Percentiles rank a stretch among this genome's conserved stretches.
Conservation (phyloP, 2,888 invertebrate genomes). For the Oligia strigilis region DNA sequence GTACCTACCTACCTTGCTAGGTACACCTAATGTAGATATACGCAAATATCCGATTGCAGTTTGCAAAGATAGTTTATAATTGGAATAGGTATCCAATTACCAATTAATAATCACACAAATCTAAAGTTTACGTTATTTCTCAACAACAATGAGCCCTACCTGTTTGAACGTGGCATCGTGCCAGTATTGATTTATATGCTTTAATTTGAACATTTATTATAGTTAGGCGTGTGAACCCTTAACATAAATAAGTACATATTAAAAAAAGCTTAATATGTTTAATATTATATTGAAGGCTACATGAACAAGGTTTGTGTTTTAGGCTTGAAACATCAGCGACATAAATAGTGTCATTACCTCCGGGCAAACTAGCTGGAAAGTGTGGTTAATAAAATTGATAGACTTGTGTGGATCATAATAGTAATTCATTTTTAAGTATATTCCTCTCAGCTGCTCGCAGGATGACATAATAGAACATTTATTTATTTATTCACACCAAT, state of each 20-base stretch:
- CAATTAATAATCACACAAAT: conserved; percentile 19
- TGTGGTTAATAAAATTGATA: conserved; percentile 10
- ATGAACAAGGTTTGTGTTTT: conserved; percentile 25
- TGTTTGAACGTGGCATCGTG: conserved; percentile 5
- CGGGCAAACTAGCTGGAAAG: not conserved
- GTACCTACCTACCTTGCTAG: conserved; percentile 3
- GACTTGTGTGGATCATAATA: not conserved
- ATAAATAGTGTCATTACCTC: conserved; percentile 36
- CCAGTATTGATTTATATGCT: conserved; percentile 13
- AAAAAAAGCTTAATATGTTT: conserved; percentile 53
- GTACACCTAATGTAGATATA: conserved; percentile 14
- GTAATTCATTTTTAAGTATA: not conserved
- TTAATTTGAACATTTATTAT: conserved; percentile 31
- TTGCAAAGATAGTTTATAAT: conserved; percentile 34
- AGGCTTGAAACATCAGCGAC: conserved; percentile 13
- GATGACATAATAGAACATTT: not conserved
- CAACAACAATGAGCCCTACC: conserved; percentile 17
- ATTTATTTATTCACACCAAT: too few species aligned
- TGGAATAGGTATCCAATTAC: conserved; percentile 22
- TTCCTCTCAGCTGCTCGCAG: not conserved
- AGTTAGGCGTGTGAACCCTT: conserved; percentile 11
- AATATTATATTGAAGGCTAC: conserved; percentile 12
- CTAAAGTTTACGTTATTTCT: conserved; percentile 20
- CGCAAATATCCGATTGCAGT: conserved; percentile 23
- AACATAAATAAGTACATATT: conserved; percentile 19